Evolutionary conservation across 1,140 invertebrate genomes (phyloP), one percentile per base, ranked within the genome.

Genomic region (Leptestheria dahalacensis): DNA sequence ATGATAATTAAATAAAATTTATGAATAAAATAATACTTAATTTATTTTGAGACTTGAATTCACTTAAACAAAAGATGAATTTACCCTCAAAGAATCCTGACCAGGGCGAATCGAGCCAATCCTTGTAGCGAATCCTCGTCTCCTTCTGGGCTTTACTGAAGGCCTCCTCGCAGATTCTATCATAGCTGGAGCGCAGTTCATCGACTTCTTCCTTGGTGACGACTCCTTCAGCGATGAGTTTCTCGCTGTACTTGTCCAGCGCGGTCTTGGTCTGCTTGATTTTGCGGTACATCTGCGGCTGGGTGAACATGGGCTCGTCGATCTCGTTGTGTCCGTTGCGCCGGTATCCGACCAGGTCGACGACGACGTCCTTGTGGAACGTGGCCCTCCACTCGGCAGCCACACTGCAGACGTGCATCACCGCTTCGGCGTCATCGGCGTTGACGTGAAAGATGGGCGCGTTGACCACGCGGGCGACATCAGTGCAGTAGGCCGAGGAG

Each of bases 371-470:
- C 74, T 98, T 99, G 69, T 95, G 91, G 82, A 97, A 99, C 24
- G 88, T 94, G 58, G 91, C 82, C 66, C 97, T 79, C 93, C 94
- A 99, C 73, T 99, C 93, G 23, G 95, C 89, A 21, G 97, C 97
- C 48, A 99, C 88, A 72, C 95, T 95, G 72, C 92, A 97, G 2
- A 98, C 94, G 73, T 97, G 90, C 78, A 97, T 91, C 29, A 99
- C 96, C 23, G 93, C 92, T 73, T 99, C 96, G 0, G 95, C 92
- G 76, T 99, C 93, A 72, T 99, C 97, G 52, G 90, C 85, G 73
- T 99, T 99, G 0, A 99, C 97, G 70, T 99, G 97, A 84, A 99
- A 98, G 66, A 99, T 99, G 0, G 96, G 97, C 23, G 94, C 94
- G 71, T 97, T 97, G 2, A 99, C 93, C 29, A 99, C 95, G 66